Conservation (phyloP, 2,888 invertebrate genomes). For the Leptinotarsa peninsularis region DNA sequence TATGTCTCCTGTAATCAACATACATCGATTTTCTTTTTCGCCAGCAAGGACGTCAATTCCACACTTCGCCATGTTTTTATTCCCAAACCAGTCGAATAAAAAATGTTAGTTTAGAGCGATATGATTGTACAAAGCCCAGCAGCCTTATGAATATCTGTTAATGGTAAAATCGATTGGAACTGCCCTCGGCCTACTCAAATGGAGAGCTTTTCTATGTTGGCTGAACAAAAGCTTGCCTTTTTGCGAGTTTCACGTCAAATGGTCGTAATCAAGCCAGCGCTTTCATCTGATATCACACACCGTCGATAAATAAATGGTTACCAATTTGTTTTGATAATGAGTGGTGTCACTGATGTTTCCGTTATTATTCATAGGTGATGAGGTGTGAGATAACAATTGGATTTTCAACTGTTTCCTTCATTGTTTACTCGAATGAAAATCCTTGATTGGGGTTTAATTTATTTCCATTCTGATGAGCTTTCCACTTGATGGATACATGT, state of each 20-base stretch:
- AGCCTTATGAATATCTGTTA: neutral
- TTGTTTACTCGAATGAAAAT: neutral
- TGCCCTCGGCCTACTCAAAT: conserved; percentile 13
- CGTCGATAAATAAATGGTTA: neutral
- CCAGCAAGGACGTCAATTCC: too few relatives aligned
- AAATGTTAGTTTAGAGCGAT: neutral
- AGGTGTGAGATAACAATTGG: neutral
- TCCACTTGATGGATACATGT: neutral
- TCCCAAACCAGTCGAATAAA: neutral
- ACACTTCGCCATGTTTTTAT: too few relatives aligned
- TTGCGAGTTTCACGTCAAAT: conserved; percentile 2
- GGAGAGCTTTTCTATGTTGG: neutral
- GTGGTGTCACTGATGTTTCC: neutral
- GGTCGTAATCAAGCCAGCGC: neutral
- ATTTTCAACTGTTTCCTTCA: neutral
- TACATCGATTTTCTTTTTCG: too few relatives aligned
- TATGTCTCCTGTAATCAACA: too few relatives aligned
- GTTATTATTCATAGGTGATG: neutral
- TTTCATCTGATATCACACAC: conserved; percentile 1
- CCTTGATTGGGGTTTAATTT: neutral
- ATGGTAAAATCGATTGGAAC: neutral
- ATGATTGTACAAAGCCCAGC: neutral
- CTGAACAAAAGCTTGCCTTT: neutral
- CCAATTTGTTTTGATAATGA: neutral
- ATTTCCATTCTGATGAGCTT: neutral